phyloP scores from a whole-genome alignment of 2,888 invertebrate genomes.

The Erannis defoliaria region DNA sequence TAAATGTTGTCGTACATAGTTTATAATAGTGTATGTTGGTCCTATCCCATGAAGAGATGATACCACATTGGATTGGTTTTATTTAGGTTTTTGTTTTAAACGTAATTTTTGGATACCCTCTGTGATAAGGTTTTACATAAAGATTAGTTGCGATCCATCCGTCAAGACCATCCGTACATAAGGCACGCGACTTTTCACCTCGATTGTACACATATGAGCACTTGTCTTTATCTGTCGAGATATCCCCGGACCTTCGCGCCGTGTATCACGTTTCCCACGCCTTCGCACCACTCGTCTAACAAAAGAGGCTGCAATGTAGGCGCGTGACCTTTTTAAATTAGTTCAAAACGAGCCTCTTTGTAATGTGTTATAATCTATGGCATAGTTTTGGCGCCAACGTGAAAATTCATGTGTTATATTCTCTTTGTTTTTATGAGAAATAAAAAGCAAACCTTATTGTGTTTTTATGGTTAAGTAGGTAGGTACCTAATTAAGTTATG shows the following conservation, averaged over 20 bases:
- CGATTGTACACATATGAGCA: constrained; percentile 32
- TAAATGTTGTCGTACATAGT: too few relatives aligned
- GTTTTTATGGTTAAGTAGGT: too few relatives aligned
- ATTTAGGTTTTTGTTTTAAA: too few relatives aligned
- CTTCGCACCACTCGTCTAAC: constrained; percentile 56
- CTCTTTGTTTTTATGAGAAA: not conserved
- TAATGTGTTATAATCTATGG: not conserved
- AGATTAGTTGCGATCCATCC: too few relatives aligned
- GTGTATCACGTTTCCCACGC: constrained; percentile 62
- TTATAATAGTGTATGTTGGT: too few relatives aligned
- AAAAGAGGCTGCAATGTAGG: constrained; percentile 56
- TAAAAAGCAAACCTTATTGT: too few relatives aligned
- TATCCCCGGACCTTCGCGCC: constrained; percentile 54
- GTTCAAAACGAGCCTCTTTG: constrained; percentile 40
- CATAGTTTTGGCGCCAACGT: not conserved
- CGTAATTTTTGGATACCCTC: too few relatives aligned
- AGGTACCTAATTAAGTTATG: too few relatives aligned
- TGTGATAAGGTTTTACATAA: too few relatives aligned
- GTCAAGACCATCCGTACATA: too few relatives aligned
- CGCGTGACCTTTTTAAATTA: constrained; percentile 55
- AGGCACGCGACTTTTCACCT: constrained; percentile 1
- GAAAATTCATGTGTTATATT: not conserved
- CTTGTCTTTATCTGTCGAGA: constrained; percentile 47
- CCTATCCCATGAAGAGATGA: too few relatives aligned
- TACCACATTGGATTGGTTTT: too few relatives aligned